A percentile compares a stretch with the other conserved stretches of the same genome.
Conservation (phyloP, 1,140 invertebrate genomes). For the Apolygus lucorum region DNA sequence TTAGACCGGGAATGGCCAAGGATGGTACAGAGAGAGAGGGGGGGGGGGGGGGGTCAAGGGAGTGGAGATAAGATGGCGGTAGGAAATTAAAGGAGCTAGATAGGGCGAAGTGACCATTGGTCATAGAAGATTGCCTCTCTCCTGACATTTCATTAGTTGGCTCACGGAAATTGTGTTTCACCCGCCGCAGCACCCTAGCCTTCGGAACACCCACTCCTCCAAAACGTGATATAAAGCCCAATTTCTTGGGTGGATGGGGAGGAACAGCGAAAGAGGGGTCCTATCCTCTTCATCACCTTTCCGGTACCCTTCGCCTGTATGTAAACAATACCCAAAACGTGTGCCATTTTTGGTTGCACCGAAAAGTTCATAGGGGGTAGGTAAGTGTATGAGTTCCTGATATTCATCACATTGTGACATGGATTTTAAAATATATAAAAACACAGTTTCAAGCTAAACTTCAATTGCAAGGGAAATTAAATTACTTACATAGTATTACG, state of each 20-base stretch:
- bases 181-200: background rate
- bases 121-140: conserved; percentile 23
- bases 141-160: conserved; percentile 22
- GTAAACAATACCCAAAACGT: background rate
- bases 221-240: conserved; percentile 23
- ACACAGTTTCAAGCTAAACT: too few relatives aligned
- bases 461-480: too few relatives aligned
- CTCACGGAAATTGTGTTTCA: conserved; percentile 21
- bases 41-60: conserved; percentile 5
- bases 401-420: too few relatives aligned
- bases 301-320: background rate
- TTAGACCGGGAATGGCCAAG: background rate
- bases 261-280: background rate
- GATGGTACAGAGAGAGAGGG: background rate
- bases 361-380: too few relatives aligned
- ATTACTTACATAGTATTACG: too few relatives aligned
- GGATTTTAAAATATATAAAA: too few relatives aligned
- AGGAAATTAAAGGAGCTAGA: conserved; percentile 23
- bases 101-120: conserved; percentile 24
- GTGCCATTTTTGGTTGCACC: too few relatives aligned
- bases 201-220: conserved; percentile 7
- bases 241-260: conserved; percentile 8
- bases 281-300: background rate
- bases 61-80: conserved; percentile 20
- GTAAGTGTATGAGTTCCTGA: too few relatives aligned